Base-by-base conservation (phyloP, 2,888 invertebrate genomes). In the Synanthedon vespiformis region DNA sequence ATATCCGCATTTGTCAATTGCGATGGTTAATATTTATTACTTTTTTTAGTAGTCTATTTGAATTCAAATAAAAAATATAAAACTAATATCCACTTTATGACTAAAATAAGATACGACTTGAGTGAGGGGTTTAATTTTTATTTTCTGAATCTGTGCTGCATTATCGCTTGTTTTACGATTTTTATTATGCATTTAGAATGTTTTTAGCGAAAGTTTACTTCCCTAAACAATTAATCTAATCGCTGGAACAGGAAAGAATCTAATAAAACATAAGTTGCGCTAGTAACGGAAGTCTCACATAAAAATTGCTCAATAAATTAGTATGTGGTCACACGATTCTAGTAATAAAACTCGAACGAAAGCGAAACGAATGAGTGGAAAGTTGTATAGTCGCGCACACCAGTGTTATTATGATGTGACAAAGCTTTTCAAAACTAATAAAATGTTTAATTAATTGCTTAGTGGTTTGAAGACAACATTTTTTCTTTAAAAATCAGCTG, bases 321-420 rank as follows among this genome's bases (percentile, higher is more conserved):
- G 44, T 13, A n/a, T 44, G 44, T 14, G 44, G 14, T 34, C 40
- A 52, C 51, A n/a, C 44, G 14, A 13, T 14, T 44, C 49, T 52
- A 27, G 51, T 34, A 50, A 51, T 54, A 53, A 53, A 56, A 54
- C 53, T 48, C 50, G 49, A 53, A 53, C 49, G 58, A 55, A 54
- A 56, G 54, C 56, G 52, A 58, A 56, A 55, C 54, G 52, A 52
- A 55, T 34, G 34, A 51, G 56, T 56, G 55, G 58, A 58, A 58
- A 58, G 58, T 56, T 59, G 64, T 58, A 34, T 10, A 44, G 44
- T 44, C n/a, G 44, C 44, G 44, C 6, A 13, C 44, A 44, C 44
- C 34, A 34, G 34, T 34, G 6, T 34, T 34, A 34, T 34, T 34
- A 34, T 10, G 1, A 34, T 10, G 34, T 49, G 49, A 48, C 41